Evolutionary conservation across 2,113 vertebrate genomes (phyloP).

Genomic region (Campylomormyrus tamandua): DNA sequence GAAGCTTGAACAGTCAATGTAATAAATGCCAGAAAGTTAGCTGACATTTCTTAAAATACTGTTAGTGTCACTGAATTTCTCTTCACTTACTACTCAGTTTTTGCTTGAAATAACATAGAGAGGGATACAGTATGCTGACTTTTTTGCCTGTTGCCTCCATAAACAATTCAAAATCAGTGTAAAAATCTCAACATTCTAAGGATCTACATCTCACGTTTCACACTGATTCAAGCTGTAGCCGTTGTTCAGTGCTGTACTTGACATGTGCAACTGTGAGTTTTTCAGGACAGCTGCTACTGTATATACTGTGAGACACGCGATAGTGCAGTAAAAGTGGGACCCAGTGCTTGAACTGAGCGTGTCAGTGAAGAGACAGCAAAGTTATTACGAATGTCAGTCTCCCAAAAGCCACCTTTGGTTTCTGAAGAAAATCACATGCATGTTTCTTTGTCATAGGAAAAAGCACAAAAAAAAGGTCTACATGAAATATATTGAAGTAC

Average conservation of each 20-base stretch:
- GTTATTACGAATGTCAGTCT: not conserved
- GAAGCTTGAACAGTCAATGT: not conserved
- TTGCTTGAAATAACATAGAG: not conserved
- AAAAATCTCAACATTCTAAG: not conserved
- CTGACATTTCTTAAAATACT: not conserved
- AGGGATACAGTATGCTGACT: not conserved
- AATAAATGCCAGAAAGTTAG: not conserved
- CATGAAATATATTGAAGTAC: conserved; percentile 46
- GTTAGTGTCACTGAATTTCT: not conserved
- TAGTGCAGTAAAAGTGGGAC: not conserved
- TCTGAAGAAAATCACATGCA: not conserved
- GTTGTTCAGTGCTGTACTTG: not conserved
- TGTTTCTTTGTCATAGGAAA: not conserved
- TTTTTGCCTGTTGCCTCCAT: not conserved
- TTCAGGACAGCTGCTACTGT: not conserved
- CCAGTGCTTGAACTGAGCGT: not conserved
- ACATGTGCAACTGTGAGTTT: not conserved
- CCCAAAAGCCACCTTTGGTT: not conserved
- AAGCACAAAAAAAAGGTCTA: not conserved
- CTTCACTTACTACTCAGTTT: not conserved
- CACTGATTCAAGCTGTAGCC: not conserved
- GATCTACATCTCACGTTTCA: not conserved
- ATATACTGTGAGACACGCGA: not conserved
- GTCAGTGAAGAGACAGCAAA: not conserved
- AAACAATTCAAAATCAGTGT: not conserved